Evolutionary conservation across 2,113 vertebrate genomes (phyloP).

Genomic region (Aspiorhynchus laticeps): DNA sequence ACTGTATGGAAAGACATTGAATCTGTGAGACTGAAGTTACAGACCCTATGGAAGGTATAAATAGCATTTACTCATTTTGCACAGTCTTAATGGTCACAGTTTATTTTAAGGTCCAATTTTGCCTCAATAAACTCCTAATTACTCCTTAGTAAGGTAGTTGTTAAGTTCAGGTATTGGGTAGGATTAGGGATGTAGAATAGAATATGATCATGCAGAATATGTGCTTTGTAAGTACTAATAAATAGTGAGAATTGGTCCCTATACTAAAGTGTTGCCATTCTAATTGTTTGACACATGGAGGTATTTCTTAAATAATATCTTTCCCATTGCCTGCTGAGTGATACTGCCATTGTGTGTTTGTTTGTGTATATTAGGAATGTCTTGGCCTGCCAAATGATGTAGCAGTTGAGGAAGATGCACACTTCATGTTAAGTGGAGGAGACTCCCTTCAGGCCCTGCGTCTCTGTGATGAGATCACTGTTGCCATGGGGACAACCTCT

Average conservation of each 20-base stretch:
- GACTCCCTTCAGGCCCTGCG: conserved; percentile 87
- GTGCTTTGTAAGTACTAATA: too few species aligned
- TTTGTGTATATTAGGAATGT: conserved; percentile 72
- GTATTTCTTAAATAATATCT: background rate
- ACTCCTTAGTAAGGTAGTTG: too few species aligned
- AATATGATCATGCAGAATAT: too few species aligned
- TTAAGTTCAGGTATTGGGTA: too few species aligned
- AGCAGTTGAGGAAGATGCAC: conserved; percentile 72
- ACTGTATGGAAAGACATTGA: conserved; percentile 63
- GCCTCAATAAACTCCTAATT: too few species aligned
- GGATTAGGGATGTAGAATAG: too few species aligned
- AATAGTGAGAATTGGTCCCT: too few species aligned
- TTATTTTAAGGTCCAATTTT: too few species aligned
- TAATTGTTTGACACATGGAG: background rate
- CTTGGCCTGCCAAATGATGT: conserved; percentile 75
- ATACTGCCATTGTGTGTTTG: conserved; percentile 6
- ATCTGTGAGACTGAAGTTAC: conserved; percentile 80
- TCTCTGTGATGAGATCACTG: conserved; percentile 81
- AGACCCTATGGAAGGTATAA: conserved; percentile 88
- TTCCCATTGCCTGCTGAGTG: background rate
- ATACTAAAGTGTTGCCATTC: background rate
- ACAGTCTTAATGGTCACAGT: too few species aligned
- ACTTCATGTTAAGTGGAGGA: conserved; percentile 88
- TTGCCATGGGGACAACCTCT: conserved; percentile 71
- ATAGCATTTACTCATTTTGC: background rate